phyloP scores from a whole-genome alignment of 2,113 vertebrate genomes.

The Patagioenas fasciata region DNA sequence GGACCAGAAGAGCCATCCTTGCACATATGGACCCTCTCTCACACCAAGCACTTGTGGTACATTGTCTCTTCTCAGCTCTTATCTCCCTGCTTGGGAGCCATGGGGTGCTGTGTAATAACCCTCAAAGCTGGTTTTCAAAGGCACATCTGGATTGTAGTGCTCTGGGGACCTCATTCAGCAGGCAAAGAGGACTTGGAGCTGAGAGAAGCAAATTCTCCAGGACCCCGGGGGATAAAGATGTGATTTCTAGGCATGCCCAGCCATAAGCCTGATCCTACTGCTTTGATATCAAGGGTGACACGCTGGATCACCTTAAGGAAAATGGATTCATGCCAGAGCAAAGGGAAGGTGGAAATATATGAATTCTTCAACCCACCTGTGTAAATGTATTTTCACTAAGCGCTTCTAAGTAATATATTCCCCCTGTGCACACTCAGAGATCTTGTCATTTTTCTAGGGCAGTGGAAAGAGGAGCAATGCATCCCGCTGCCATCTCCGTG shows the following conservation, averaged over 20 bases:
- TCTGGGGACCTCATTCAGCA: neutral
- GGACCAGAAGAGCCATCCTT: rapidly evolving
- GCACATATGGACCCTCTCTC: neutral
- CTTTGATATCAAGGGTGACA: neutral
- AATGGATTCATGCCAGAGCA: neutral
- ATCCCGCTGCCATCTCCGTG: neutral
- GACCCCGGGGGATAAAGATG: neutral
- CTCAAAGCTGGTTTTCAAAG: neutral
- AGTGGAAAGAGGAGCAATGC: neutral
- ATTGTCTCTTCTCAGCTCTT: neutral
- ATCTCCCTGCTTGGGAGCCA: neutral
- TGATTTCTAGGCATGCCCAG: neutral
- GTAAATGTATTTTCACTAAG: neutral
- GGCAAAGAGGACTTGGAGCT: neutral
- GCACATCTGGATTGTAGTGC: neutral
- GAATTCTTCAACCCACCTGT: neutral
- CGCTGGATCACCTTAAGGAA: neutral
- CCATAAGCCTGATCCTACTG: neutral
- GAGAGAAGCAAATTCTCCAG: neutral
- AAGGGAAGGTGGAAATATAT: neutral
- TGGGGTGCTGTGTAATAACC: too few species aligned
- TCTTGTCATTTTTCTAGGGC: neutral
- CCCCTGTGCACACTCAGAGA: neutral
- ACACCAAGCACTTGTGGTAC: neutral
- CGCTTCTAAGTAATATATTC: neutral